These are phyloP conservation scores for Nothocercus julius DNA, from an alignment of 2,113 vertebrate species.

Conservation along the genomic window DNA sequence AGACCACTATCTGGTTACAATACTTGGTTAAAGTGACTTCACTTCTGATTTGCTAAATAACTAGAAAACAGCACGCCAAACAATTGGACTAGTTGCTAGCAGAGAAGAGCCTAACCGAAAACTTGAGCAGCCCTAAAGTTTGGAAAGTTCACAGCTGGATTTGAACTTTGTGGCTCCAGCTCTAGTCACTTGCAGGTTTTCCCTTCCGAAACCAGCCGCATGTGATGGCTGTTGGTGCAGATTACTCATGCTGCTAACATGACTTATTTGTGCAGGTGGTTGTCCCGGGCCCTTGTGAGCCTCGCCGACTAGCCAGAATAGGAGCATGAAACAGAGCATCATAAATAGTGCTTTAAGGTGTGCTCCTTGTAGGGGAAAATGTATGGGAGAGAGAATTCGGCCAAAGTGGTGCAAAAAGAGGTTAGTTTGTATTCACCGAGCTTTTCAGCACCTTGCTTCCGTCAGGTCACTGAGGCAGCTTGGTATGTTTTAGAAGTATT, in stretches of 20 bases:
- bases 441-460: neutral
- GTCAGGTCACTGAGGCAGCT: neutral
- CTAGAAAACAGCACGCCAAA: slow-evolving; percentile 55
- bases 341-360: neutral
- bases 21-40: slow-evolving; percentile 65
- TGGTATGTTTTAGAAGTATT: neutral
- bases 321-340: slow-evolving; percentile 46
- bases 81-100: slow-evolving; percentile 63
- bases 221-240: slow-evolving; percentile 58
- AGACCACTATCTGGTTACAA: slow-evolving; percentile 55
- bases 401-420: neutral
- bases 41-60: slow-evolving; percentile 18
- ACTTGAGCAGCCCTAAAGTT: neutral
- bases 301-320: neutral
- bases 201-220: neutral
- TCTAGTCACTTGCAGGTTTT: slow-evolving; percentile 53
- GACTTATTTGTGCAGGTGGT: slow-evolving; percentile 76
- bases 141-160: slow-evolving; percentile 68
- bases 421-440: neutral
- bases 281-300: neutral
- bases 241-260: slow-evolving; percentile 72
- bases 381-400: neutral
- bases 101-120: slow-evolving; percentile 46
- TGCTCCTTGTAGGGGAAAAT: neutral
- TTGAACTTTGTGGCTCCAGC: slow-evolving; percentile 37